phyloP scores from a whole-genome alignment of 2,113 vertebrate genomes.

The Labeo catla region DNA sequence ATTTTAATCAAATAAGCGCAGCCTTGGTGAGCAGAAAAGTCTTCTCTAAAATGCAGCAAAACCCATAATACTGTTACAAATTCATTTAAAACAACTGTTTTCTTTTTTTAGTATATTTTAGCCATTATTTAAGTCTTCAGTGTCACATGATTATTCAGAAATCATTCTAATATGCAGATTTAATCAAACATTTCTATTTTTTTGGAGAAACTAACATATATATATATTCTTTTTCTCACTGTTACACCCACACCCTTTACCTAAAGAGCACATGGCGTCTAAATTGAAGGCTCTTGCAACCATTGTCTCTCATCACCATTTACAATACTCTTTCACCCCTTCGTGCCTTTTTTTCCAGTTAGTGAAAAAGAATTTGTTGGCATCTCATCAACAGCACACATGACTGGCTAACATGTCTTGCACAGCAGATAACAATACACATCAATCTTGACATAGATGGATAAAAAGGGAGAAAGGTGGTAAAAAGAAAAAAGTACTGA shows the following conservation, averaged over 20 bases:
- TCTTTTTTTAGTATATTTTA: too few species aligned
- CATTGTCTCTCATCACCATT: neutral
- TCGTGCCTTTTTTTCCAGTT: neutral
- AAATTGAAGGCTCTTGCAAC: neutral
- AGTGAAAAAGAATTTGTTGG: neutral
- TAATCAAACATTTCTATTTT: too few species aligned
- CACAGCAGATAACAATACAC: neutral
- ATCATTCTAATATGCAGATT: too few species aligned
- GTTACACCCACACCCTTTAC: neutral
- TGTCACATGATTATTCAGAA: too few species aligned
- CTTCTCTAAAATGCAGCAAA: too few species aligned
- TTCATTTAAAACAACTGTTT: too few species aligned
- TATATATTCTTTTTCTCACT: too few species aligned
- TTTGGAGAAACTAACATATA: too few species aligned
- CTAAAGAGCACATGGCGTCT: neutral
- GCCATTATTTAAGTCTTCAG: too few species aligned
- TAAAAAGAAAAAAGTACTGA: neutral
- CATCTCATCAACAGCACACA: constrained; percentile 29
- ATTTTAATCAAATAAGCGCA: too few species aligned
- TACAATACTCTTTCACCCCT: neutral
- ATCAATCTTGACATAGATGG: constrained; percentile 12
- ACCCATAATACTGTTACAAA: too few species aligned
- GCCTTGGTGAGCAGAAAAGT: too few species aligned
- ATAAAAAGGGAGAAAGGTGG: neutral
- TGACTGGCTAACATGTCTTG: constrained; percentile 39